phyloP scores from a whole-genome alignment of 2,113 vertebrate species.

The Tinamus guttatus region DNA sequence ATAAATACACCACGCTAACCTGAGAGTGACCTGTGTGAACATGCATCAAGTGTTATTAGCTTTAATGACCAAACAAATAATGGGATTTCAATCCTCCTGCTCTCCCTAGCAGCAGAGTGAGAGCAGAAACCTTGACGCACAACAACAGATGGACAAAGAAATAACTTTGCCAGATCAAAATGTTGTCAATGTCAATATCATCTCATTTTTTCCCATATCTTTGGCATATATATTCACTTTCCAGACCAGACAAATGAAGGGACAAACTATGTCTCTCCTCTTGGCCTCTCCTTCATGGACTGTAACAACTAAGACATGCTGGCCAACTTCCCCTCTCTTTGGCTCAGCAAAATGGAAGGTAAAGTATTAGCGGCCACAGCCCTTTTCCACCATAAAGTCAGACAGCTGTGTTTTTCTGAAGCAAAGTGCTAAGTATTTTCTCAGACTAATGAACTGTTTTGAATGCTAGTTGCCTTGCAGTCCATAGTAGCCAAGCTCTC shows the following conservation, averaged over 20 bases:
- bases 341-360: constrained; percentile 7
- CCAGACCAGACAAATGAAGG: not conserved
- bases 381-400: not conserved
- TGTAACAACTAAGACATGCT: not conserved
- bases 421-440: constrained; percentile 1
- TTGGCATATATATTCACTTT: not conserved
- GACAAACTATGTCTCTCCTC: not conserved
- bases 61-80: not conserved
- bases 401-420: not conserved
- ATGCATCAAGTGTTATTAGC: not conserved
- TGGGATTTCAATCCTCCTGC: not conserved
- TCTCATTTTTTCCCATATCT: not conserved
- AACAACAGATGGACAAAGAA: not conserved
- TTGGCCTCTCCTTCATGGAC: not conserved
- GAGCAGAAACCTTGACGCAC: not conserved
- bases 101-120: not conserved
- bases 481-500: not conserved
- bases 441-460: constrained; percentile 30
- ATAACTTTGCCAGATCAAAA: not conserved
- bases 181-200: not conserved
- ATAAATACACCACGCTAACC: not conserved
- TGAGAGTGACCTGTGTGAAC: not conserved
- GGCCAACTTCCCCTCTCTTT: not conserved
- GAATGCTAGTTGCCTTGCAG: not conserved
- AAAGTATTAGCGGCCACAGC: not conserved